Base-by-base conservation (phyloP, 2,797 vertebrate genomes). In the Bufotes viridis region DNA sequence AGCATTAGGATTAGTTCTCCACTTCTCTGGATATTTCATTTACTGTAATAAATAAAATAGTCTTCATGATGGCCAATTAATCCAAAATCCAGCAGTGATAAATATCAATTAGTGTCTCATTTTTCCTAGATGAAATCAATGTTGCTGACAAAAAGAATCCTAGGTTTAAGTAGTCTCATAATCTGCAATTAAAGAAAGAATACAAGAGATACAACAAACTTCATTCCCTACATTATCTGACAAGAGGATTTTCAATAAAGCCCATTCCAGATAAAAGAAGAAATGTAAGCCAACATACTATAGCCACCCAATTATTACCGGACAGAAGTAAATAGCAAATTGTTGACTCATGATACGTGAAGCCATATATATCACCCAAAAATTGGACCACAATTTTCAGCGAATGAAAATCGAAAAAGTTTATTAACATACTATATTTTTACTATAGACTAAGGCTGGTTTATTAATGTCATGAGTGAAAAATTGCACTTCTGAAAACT, bases 61-160 rank as follows among this genome's bases (percentile, higher is more conserved):
- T n/a, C 53, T 70, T 70, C 65, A 53, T 72, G 58, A 78, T 14
- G 55, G 81, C 13, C 67, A 83, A 57, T 55, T 83, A 65, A 65
- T 69, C 49, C 69, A n/a, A 53, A 53, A 42, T 49, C 22, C 81
- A 49, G 81, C 63, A 53, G 61, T 82, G 34, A 24, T 55, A 53
- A 55, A n/a, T 78, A n/a, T 78, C 75, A 78, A 78, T 78, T 78
- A 78, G n/a, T 29, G n/a, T 58, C 76, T 78, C 55, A 58, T 78
- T 58, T 57, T 57, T 58, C 53, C 76, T 29, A 29, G 14, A 26
- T 78, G 53, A 78, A 55, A 78, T n/a, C 76, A 58, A 78, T 78
- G 53, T 57, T 58, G 76, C 24, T 78, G 76, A 78, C 76, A 78
- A 24, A 78, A 78, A 29, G 76, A 57, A 78, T 57, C 53, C 22